Conservation (phyloP, 2,797 vertebrate genomes). For the Scolopax bukidnonensis region DNA sequence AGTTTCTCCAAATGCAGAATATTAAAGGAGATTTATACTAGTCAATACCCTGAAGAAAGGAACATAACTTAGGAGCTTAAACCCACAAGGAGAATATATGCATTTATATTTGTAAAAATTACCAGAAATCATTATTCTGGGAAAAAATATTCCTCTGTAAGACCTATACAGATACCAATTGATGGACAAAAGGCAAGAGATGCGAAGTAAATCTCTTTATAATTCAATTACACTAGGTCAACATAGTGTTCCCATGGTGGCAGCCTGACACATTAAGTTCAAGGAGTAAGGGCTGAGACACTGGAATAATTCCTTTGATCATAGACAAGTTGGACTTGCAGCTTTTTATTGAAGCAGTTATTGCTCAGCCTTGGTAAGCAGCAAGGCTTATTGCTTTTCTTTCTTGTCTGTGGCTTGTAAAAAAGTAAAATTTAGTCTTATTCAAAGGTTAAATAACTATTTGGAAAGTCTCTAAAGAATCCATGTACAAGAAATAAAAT, state of each 20-base stretch:
- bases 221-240: neutral
- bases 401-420: neutral
- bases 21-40: neutral
- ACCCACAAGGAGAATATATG: neutral
- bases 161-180: neutral
- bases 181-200: neutral
- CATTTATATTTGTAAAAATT: slow-evolving; percentile 28
- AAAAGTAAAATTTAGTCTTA: neutral
- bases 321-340: neutral
- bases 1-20: slow-evolving; percentile 6
- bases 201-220: neutral
- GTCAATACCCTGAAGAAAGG: neutral
- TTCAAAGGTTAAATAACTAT: neutral
- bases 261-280: neutral
- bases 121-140: neutral
- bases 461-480: neutral
- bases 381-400: neutral
- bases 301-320: neutral
- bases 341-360: neutral
- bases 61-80: neutral
- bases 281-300: neutral
- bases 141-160: neutral
- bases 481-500: neutral
- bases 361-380: neutral
- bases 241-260: neutral